phyloP scores from a whole-genome alignment of 2,888 invertebrate genomes.

The Agrenia bidenticulata region DNA sequence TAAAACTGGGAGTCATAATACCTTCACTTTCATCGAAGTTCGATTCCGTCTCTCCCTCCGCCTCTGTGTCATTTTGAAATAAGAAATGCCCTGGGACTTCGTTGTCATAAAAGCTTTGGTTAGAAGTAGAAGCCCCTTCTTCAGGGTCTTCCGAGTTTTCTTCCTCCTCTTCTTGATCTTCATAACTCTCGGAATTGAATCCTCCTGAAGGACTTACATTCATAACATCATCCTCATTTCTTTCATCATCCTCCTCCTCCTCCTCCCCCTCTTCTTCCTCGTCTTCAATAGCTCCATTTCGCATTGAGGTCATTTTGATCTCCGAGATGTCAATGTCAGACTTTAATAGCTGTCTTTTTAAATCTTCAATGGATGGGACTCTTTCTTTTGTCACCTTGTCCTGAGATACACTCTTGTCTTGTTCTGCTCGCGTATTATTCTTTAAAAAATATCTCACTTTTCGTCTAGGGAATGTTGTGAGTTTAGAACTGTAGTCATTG shows the following conservation, averaged over 20 bases:
- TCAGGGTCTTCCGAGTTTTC: slow-evolving; percentile 12
- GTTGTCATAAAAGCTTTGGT: slow-evolving; percentile 17
- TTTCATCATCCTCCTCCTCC: slow-evolving; percentile 11
- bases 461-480: background rate
- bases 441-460: slow-evolving; percentile 1
- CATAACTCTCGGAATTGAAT: background rate
- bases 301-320: slow-evolving; percentile 10
- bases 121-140: slow-evolving; percentile 13
- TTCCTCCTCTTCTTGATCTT: slow-evolving; percentile 10
- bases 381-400: background rate
- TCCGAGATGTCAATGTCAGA: slow-evolving; percentile 19
- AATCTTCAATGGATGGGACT: slow-evolving; percentile 13
- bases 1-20: slow-evolving; percentile 15
- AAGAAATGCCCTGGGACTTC: slow-evolving; percentile 10
- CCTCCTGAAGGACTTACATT: background rate
- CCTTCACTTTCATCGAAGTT: slow-evolving; percentile 10
- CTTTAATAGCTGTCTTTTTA: slow-evolving; percentile 10
- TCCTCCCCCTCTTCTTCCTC: slow-evolving; percentile 20
- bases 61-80: slow-evolving; percentile 6
- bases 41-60: background rate
- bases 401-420: background rate
- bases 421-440: background rate
- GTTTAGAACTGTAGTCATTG: slow-evolving; percentile 1
- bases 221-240: background rate
- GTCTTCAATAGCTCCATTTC: slow-evolving; percentile 1